Evolutionary conservation across 2,888 invertebrate species (phyloP).

Genomic region (Pachliopta kotzebuea): DNA sequence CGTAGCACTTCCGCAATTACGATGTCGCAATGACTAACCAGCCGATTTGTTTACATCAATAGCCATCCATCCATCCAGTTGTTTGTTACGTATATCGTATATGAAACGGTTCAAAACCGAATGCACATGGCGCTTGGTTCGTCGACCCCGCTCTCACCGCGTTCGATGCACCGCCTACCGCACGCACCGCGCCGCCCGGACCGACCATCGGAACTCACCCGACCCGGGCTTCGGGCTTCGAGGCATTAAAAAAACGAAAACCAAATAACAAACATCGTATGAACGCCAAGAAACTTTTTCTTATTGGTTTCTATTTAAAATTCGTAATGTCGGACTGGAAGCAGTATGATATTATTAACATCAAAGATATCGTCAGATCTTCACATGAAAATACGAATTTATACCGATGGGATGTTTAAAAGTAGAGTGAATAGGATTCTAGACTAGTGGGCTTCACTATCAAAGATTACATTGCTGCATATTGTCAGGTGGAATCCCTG

Average conservation of each 20-base stretch:
- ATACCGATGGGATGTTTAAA: too few species aligned
- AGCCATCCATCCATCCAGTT: constrained; percentile 34
- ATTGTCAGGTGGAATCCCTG: too few species aligned
- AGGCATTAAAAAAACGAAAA: constrained; percentile 36
- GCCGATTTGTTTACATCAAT: constrained; percentile 32
- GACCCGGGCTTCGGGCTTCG: constrained; percentile 33
- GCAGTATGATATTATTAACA: not conserved
- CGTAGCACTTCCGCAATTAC: constrained; percentile 30
- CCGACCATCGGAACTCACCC: constrained; percentile 36
- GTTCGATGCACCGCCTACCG: constrained; percentile 72
- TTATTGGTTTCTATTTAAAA: constrained; percentile 29
- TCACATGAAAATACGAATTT: too few species aligned
- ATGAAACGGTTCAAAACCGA: constrained; percentile 55
- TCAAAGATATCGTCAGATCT: not conserved
- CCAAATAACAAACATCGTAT: constrained; percentile 31
- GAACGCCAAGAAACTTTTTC: constrained; percentile 27
- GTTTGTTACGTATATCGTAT: constrained; percentile 45
- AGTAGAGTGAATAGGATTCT: too few species aligned
- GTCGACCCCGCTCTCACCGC: constrained; percentile 75
- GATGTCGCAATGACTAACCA: constrained; percentile 22
- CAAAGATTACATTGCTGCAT: too few species aligned
- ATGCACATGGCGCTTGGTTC: constrained; percentile 72
- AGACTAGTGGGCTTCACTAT: too few species aligned
- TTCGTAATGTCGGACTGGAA: constrained; percentile 17
- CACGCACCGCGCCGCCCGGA: constrained; percentile 41